phyloP scores from a whole-genome alignment of 2,888 invertebrate genomes.

The Heliconius ismenius region DNA sequence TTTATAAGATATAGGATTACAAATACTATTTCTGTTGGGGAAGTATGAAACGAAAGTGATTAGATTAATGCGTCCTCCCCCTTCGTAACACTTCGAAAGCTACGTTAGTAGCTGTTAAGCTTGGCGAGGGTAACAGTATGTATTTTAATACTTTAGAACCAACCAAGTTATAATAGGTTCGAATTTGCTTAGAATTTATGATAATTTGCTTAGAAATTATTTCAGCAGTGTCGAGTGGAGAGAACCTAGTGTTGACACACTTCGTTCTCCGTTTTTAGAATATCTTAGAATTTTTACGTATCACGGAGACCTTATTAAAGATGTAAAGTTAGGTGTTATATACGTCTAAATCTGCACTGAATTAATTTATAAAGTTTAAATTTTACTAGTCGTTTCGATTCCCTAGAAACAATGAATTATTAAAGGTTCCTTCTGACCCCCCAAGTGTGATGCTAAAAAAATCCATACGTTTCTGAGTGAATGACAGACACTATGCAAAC shows the following conservation, averaged over 20 bases:
- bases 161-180: not conserved
- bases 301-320: not conserved
- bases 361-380: not conserved
- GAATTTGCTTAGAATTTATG: not conserved
- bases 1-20: too few relatives aligned
- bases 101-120: too few relatives aligned
- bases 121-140: not conserved
- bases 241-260: too few relatives aligned
- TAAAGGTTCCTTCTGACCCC: too few relatives aligned
- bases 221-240: not conserved
- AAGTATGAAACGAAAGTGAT: constrained; percentile 7
- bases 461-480: not conserved
- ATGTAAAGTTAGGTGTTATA: not conserved
- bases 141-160: not conserved
- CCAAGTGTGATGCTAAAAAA: too few relatives aligned
- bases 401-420: too few relatives aligned
- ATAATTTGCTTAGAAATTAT: not conserved
- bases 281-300: not conserved
- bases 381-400: too few relatives aligned
- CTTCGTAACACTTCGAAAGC: constrained; percentile 6
- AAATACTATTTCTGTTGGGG: not conserved
- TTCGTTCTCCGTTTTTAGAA: not conserved
- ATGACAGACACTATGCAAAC: not conserved
- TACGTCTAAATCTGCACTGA: not conserved
- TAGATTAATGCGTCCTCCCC: constrained; percentile 8